Percentiles rank a stretch among this genome's conserved stretches.
phyloP scores from a whole-genome alignment of 2,888 invertebrate species.

The Orgyia antiqua region DNA sequence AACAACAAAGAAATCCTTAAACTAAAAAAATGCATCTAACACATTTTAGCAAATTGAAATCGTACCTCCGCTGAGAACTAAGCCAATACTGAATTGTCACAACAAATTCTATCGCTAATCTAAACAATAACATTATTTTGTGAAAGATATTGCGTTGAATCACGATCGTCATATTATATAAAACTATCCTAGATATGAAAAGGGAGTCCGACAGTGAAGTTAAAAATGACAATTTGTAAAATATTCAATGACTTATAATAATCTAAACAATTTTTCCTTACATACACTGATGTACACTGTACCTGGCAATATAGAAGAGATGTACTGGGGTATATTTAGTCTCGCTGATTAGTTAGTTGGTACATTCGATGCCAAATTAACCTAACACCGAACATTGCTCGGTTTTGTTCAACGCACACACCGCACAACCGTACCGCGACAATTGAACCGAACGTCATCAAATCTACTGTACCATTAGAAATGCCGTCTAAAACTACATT shows the following conservation, averaged over 20 bases:
- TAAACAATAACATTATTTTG: constrained; percentile 38
- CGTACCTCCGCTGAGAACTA: constrained; percentile 36
- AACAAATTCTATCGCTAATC: constrained; percentile 27
- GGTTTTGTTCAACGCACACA: constrained; percentile 51
- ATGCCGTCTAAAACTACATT: constrained; percentile 34
- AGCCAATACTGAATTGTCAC: constrained; percentile 48
- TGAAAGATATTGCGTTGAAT: constrained; percentile 27
- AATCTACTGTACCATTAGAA: constrained; percentile 25
- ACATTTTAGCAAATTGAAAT: constrained; percentile 40
- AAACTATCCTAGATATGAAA: too few species aligned
- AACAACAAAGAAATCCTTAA: constrained; percentile 37
- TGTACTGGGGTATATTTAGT: constrained; percentile 30
- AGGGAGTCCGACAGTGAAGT: constrained; percentile 40
- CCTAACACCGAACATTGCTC: constrained; percentile 44
- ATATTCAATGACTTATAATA: constrained; percentile 46
- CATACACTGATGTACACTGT: constrained; percentile 33
- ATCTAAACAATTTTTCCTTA: constrained; percentile 41
- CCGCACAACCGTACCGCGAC: constrained; percentile 27
- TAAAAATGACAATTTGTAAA: constrained; percentile 30
- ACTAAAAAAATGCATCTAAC: constrained; percentile 57
- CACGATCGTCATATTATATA: constrained; percentile 40
- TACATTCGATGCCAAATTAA: constrained; percentile 65
- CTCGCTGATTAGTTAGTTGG: constrained; percentile 72
- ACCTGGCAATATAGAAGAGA: constrained; percentile 16
- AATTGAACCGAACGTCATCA: constrained; percentile 31